These are phyloP conservation scores for Penelope pileata DNA, from an alignment of 2,113 vertebrate species.

Conservation along the genomic window DNA sequence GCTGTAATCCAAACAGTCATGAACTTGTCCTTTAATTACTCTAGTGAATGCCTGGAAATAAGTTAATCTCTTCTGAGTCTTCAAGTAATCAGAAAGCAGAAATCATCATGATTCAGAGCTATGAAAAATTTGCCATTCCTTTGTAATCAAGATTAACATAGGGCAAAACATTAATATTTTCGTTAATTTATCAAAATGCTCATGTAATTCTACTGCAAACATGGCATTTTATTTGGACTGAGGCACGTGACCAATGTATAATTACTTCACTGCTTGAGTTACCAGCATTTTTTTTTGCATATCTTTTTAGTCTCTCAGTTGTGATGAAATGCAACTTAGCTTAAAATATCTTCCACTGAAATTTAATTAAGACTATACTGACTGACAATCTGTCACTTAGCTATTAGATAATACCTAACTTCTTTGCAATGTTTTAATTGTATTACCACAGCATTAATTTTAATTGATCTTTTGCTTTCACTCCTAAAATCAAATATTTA, in stretches of 20 bases:
- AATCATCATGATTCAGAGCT: not conserved
- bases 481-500: not conserved
- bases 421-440: not conserved
- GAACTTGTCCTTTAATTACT: not conserved
- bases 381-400: not conserved
- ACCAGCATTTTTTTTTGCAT: not conserved
- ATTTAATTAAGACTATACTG: not conserved
- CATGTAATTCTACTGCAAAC: not conserved
- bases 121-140: not conserved
- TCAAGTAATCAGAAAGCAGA: not conserved
- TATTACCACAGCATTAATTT: not conserved
- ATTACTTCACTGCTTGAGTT: not conserved
- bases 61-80: not conserved
- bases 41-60: not conserved
- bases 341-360: not conserved
- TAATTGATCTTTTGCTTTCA: not conserved
- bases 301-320: not conserved
- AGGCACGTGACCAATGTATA: not conserved
- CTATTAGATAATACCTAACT: not conserved
- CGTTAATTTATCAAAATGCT: not conserved
- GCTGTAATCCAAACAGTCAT: not conserved
- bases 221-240: not conserved
- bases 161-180: not conserved
- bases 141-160: not conserved
- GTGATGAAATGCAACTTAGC: not conserved